phyloP scores from a whole-genome alignment of 1,140 invertebrate species.

The Orussus abietinus region DNA sequence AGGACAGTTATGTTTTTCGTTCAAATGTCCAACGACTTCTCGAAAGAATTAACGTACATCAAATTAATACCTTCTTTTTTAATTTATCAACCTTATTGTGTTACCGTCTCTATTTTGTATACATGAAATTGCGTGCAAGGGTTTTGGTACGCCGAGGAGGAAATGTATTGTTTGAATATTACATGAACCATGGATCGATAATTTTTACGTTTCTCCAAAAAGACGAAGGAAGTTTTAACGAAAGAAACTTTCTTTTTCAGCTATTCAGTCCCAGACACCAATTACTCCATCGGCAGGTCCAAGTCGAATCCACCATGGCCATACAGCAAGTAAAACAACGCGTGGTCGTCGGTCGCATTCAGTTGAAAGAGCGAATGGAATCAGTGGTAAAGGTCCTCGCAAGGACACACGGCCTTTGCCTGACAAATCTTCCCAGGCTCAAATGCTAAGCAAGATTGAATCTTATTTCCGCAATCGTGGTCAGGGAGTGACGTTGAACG shows the following conservation, averaged over 20 bases:
- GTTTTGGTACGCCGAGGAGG: too few relatives aligned
- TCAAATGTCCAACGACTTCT: too few relatives aligned
- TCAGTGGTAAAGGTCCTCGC: constrained; percentile 23
- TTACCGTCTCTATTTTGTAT: too few relatives aligned
- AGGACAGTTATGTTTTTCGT: too few relatives aligned
- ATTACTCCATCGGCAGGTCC: neutral
- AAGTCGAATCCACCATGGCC: neutral
- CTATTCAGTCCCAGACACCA: constrained; percentile 10
- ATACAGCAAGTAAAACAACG: constrained; percentile 10
- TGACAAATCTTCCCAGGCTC: constrained; percentile 39
- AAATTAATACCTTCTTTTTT: too few relatives aligned
- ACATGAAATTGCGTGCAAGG: too few relatives aligned
- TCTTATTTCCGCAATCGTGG: constrained; percentile 29
- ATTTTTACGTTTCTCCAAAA: constrained; percentile 11
- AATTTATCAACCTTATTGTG: too few relatives aligned
- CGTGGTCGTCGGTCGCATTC: constrained; percentile 33
- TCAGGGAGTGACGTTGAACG: constrained; percentile 31
- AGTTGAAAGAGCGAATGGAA: constrained; percentile 29
- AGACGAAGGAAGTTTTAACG: too few relatives aligned
- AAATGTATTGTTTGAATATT: too few relatives aligned
- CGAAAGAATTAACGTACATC: too few relatives aligned
- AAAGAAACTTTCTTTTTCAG: too few relatives aligned
- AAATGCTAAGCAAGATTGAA: constrained; percentile 40
- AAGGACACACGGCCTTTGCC: constrained; percentile 42
- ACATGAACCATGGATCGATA: neutral